Conservation (phyloP, 2,797 vertebrate species). For the Podarcis siculus region DNA sequence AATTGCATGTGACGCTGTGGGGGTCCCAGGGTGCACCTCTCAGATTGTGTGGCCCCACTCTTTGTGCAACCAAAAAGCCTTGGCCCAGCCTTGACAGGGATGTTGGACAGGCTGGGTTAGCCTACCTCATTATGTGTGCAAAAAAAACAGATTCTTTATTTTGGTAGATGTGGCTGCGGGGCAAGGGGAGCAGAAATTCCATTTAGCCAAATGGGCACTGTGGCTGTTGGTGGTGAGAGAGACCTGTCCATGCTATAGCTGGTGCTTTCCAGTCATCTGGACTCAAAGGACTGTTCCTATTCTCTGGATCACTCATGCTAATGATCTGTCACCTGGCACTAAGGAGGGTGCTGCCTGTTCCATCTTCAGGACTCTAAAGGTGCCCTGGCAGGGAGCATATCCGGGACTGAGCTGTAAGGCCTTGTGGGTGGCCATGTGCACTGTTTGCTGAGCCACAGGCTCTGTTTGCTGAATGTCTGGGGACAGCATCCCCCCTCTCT, state of each 20-base stretch:
- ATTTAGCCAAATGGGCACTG: background rate
- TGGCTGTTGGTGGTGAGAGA: too few relatives aligned
- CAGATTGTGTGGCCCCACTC: background rate
- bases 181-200: too few relatives aligned
- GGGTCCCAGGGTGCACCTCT: background rate
- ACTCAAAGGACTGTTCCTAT: background rate
- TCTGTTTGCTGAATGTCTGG: fast-evolving
- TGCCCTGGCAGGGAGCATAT: background rate
- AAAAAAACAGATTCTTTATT: background rate
- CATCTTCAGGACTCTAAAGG: background rate
- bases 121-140: background rate
- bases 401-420: background rate
- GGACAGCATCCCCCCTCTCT: background rate
- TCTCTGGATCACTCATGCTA: too few relatives aligned
- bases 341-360: too few relatives aligned
- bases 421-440: background rate
- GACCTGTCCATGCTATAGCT: fast-evolving
- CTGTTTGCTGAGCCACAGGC: background rate
- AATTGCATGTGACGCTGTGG: too few relatives aligned
- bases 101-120: too few relatives aligned
- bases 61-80: background rate
- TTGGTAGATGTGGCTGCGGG: background rate
- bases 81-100: too few relatives aligned
- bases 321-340: background rate
- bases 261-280: background rate